Base-by-base conservation (phyloP, 2,113 vertebrate species). In the Strix aluco region DNA sequence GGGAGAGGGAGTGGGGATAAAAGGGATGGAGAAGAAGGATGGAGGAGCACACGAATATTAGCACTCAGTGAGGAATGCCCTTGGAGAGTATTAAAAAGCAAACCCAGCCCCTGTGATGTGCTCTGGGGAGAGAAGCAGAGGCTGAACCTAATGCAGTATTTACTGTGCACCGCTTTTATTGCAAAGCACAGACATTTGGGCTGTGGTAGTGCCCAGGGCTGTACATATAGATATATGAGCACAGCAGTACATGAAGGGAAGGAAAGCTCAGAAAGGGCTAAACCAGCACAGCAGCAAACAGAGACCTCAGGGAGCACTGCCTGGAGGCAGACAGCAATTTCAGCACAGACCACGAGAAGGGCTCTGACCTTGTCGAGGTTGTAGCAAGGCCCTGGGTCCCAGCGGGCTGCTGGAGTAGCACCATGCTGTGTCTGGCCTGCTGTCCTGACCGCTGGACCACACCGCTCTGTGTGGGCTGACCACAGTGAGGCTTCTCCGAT, bases 401-500 rank as follows among this genome's bases (percentile, higher is more conserved):
- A 7, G 0, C 4, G 1, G 42, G 36, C 66, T 40, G 36, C 71
- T 44, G 88, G 34, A 59, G 30, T 5, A 34, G 52, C 30, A 42
- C 49, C 16, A 2, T 0, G 6, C 47, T 3, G 30, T 3, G 1
- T 6, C 69, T 20, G 25, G 9, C 42, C 3, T 1, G 13, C n/a
- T 25, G 2, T 34, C 46, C 71, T 7, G 46, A 17, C 21, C 5
- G 0, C 58, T 3, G 19, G 8, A 5, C 34, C 63, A 16, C 36
- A 9, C 20, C 0, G 0, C 42, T 5, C 22, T 19, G 13, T 4
- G 10, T 15, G 71, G 58, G 52, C 52, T 36, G 52, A 34, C 27
- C 17, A 1, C 69, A 13, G 65, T 1, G 0, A 46, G 49, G 58
- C 38, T 8, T 22, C 44, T 44, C 36, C 1, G 0, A 3, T 3